These are phyloP conservation scores for Vulpes ferrilata DNA, from an alignment of 2,113 vertebrate species.

Conservation along the genomic window DNA sequence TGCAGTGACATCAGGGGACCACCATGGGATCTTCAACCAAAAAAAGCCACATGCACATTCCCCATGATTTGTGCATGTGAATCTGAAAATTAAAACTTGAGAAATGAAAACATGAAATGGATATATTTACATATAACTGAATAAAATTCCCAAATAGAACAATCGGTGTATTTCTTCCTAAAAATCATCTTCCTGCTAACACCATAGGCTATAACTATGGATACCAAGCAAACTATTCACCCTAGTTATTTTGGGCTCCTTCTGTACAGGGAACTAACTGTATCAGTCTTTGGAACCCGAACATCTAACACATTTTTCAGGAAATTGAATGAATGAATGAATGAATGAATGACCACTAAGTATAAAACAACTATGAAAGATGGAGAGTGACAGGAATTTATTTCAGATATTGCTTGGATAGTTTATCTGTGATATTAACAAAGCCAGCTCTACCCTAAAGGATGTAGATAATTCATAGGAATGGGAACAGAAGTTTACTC, in stretches of 20 bases:
- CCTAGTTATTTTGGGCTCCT: background rate
- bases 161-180: background rate
- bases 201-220: background rate
- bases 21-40: background rate
- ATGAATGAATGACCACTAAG: background rate
- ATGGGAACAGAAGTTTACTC: background rate
- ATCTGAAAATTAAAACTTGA: slow-evolving; percentile 20
- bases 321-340: slow-evolving; percentile 15
- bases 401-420: background rate
- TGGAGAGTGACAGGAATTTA: background rate
- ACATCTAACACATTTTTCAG: background rate
- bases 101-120: background rate
- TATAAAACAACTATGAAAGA: background rate
- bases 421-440: background rate
- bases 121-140: background rate
- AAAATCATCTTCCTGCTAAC: background rate
- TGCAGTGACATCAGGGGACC: background rate
- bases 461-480: background rate
- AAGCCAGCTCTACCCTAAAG: background rate
- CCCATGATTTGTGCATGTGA: background rate
- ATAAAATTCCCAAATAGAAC: background rate
- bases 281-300: background rate
- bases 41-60: background rate
- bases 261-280: background rate
- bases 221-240: background rate